Conservation (phyloP, 1,140 invertebrate genomes). For the Tribolium castaneum region DNA sequence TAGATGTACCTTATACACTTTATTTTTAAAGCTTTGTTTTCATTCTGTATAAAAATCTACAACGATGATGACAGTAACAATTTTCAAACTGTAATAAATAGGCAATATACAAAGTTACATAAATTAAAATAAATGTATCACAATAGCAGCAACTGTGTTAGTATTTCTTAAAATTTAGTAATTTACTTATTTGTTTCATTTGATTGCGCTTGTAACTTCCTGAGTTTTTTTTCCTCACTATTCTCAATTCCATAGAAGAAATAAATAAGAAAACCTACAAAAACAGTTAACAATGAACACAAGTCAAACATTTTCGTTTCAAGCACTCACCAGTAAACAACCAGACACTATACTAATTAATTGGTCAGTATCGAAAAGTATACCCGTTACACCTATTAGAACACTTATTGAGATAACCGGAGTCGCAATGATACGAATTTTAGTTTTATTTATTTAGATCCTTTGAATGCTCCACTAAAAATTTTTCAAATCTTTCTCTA, state of each 20-base stretch:
- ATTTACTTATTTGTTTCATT: slow-evolving; percentile 6
- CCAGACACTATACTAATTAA: slow-evolving; percentile 91
- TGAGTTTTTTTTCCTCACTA: slow-evolving; percentile 16
- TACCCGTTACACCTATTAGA: slow-evolving; percentile 81
- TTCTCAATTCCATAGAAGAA: slow-evolving; percentile 48
- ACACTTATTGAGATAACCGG: slow-evolving; percentile 85
- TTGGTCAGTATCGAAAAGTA: slow-evolving; percentile 87
- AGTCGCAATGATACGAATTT: slow-evolving; percentile 64
- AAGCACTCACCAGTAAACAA: slow-evolving; percentile 71
- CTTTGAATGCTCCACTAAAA: too few relatives aligned
- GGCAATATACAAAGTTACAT: not conserved
- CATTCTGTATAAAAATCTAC: not conserved
- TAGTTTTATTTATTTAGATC: too few relatives aligned
- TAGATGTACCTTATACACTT: not conserved
- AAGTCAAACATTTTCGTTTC: not conserved
- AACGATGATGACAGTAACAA: not conserved
- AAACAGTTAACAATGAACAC: slow-evolving; percentile 21
- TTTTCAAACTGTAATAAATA: not conserved
- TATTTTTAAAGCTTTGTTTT: not conserved
- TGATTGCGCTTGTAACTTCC: not conserved
- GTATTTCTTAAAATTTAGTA: slow-evolving; percentile 21
- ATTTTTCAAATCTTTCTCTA: too few relatives aligned
- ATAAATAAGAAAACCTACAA: slow-evolving; percentile 51
- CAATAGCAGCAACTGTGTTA: not conserved
- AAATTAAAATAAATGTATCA: slow-evolving; percentile 16